Conservation (phyloP, 1,140 invertebrate genomes). For the Leptopilina clavipes region DNA sequence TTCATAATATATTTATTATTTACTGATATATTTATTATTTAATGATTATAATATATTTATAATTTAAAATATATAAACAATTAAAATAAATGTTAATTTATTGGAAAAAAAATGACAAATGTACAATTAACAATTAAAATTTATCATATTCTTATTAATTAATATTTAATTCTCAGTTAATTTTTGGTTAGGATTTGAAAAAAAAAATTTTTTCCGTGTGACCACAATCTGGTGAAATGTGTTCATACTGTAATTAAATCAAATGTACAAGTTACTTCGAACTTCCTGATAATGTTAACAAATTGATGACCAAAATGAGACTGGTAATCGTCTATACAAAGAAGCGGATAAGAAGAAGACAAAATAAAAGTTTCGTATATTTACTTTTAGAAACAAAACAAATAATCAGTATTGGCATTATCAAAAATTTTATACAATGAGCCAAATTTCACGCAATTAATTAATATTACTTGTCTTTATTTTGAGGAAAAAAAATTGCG, state of each 20-base stretch:
- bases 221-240: background rate
- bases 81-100: no score
- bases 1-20: no score
- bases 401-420: background rate
- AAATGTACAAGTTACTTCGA: background rate
- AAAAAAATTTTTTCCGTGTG: background rate
- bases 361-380: background rate
- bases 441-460: background rate
- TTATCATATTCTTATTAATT: no score
- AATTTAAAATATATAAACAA: no score
- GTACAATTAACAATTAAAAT: no score
- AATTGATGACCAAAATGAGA: background rate
- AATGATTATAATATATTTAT: no score
- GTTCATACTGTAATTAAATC: background rate
- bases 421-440: background rate
- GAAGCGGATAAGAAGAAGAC: background rate
- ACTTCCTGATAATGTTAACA: conserved; percentile 12
- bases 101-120: no score
- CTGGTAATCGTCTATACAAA: background rate
- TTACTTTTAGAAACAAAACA: background rate
- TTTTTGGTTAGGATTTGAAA: no score
- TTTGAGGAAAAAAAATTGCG: background rate
- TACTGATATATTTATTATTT: no score
- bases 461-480: background rate
- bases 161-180: no score